These are phyloP conservation scores for Molorchus minor DNA, from an alignment of 2,888 invertebrate species.

Conservation along the genomic window DNA sequence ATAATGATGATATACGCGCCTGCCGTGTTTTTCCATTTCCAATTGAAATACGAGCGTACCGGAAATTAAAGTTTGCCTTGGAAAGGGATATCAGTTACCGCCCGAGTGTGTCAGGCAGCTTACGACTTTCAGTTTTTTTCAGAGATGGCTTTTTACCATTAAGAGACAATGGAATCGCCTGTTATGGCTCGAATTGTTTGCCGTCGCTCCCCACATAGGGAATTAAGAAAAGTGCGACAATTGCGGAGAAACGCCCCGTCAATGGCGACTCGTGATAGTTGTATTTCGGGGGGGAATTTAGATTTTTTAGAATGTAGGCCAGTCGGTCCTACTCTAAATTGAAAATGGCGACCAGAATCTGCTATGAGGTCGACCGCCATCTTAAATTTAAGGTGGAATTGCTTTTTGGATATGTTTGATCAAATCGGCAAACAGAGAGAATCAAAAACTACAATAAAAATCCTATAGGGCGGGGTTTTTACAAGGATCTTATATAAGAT, in stretches of 20 bases:
- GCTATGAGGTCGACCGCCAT: too few species aligned
- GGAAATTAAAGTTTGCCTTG: constrained; percentile 3
- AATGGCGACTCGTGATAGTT: background rate
- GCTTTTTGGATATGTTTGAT: too few species aligned
- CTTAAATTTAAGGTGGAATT: too few species aligned
- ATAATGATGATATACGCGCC: constrained; percentile 1
- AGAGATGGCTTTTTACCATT: constrained; percentile 1
- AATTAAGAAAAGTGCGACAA: background rate
- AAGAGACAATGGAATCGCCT: background rate
- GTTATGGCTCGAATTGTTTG: background rate
- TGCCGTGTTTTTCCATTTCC: constrained; percentile 2
- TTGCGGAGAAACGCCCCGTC: background rate
- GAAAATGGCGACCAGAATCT: too few species aligned
- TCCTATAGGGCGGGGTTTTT: too few species aligned
- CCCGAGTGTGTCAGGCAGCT: background rate
- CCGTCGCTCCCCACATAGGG: background rate
- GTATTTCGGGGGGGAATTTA: too few species aligned
- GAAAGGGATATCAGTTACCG: background rate
- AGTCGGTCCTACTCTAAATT: too few species aligned
- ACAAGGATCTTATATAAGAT: too few species aligned
- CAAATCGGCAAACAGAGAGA: too few species aligned
- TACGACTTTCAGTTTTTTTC: constrained; percentile 1
- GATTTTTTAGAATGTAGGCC: too few species aligned
- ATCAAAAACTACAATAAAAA: too few species aligned
- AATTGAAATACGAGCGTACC: constrained; percentile 1